Evolutionary conservation across 2,113 vertebrate species (phyloP).

Genomic region (Oostethus manadensis): DNA sequence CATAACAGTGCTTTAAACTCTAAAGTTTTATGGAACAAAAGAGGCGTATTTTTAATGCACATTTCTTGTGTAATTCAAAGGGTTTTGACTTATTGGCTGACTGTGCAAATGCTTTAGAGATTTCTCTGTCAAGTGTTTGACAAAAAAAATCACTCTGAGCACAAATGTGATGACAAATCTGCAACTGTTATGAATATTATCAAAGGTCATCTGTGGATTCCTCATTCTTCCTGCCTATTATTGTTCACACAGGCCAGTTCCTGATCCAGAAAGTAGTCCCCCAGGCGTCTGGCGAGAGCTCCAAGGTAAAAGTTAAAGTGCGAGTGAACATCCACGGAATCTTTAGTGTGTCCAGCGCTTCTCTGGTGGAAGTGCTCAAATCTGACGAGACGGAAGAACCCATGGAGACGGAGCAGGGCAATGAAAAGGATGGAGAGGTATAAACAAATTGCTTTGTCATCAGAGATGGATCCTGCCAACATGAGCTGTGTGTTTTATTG

Average conservation of each 20-base stretch:
- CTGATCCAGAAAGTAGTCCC: slow-evolving; percentile 92
- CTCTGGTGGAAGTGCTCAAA: slow-evolving; percentile 84
- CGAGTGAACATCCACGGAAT: slow-evolving; percentile 89
- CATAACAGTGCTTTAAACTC: too few relatives aligned
- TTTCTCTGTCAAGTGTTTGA: too few relatives aligned
- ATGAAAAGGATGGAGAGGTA: slow-evolving; percentile 75
- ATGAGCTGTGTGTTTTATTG: neutral
- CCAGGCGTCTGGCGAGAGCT: slow-evolving; percentile 87
- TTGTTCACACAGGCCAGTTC: slow-evolving; percentile 79
- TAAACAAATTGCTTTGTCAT: neutral
- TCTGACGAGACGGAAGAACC: slow-evolving; percentile 72
- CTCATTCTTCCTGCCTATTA: neutral
- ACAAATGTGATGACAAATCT: neutral
- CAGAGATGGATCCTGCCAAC: neutral
- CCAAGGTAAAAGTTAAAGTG: slow-evolving; percentile 95
- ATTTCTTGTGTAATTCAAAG: too few relatives aligned
- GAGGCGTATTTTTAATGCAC: too few relatives aligned
- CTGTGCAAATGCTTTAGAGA: too few relatives aligned
- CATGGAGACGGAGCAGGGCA: slow-evolving; percentile 84
- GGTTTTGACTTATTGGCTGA: too few relatives aligned
- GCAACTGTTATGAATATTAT: too few relatives aligned
- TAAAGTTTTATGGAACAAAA: too few relatives aligned
- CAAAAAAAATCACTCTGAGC: neutral
- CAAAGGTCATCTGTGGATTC: neutral
- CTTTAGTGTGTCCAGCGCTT: slow-evolving; percentile 90